Base-by-base conservation (phyloP, 2,797 vertebrate genomes). In the Enteromius radiatus region DNA sequence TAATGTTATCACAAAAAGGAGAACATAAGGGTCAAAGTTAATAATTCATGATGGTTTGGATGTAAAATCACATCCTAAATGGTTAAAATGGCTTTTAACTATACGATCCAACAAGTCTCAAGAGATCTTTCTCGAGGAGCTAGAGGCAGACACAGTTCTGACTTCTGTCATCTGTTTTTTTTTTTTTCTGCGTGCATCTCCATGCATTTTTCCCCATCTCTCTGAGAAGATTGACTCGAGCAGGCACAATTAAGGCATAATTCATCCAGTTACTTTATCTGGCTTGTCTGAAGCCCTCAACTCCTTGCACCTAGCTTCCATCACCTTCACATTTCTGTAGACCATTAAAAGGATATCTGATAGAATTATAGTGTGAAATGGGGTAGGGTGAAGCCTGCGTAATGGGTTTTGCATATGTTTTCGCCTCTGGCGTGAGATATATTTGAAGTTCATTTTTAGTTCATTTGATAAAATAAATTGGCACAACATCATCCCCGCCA, bases 281-380 rank as follows among this genome's bases (percentile, higher is more conserved):
- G 73, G 2, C 81, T 83, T 76, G 76, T 86, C 82, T 80, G 84
- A 86, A 80, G 76, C 84, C 71, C 70, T 78, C 84, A 65, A 76
- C 77, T 68, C 65, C 76, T 79, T 80, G 77, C 71, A 65, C 76
- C 84, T 83, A 56, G 49, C 77, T 79, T 75, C 78, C 77, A 71
- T 76, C 81, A 83, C 84, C 81, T 86, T 76, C 76, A 54, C 65
- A 75, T 86, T 83, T 79, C 76, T 83, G 70, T 76, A 86, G 84
- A 83, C 70, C 84, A 82, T 86, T 82, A 52, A 83, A 83, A 80
- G 43, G 78, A 85, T 88, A 88, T 88, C 84, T 83, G 88, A 88
- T 88, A 78, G 80, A 88, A 88, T 88, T 88, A 88, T 78, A 84
- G 68, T 84, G 86, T 88, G 86, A 88, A 88, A 88, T 88, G 84